Conservation (phyloP, 2,888 invertebrate species). For the Tenthredo livida region DNA sequence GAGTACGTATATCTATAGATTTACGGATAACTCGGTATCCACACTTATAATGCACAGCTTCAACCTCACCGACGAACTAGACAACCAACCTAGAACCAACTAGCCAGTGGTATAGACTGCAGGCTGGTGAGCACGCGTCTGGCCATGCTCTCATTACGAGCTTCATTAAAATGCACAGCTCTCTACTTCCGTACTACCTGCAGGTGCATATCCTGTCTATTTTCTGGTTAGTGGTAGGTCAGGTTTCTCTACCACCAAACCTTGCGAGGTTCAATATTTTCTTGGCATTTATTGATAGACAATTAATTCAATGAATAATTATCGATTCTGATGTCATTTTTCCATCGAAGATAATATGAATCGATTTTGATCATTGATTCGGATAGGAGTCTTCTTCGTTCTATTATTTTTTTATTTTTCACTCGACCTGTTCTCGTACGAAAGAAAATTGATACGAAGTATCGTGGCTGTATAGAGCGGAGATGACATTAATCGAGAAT, state of each 20-base stretch:
- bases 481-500: neutral
- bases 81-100: constrained; percentile 3
- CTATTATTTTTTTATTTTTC: neutral
- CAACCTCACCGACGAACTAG: constrained; percentile 10
- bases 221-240: constrained; percentile 1
- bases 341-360: neutral
- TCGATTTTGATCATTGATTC: neutral
- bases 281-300: neutral
- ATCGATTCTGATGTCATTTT: neutral
- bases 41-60: constrained; percentile 42
- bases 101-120: neutral
- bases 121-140: constrained; percentile 33
- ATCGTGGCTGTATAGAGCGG: neutral
- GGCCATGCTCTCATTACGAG: constrained; percentile 53
- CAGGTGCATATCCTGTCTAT: constrained; percentile 23
- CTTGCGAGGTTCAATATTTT: neutral
- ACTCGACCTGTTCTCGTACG: no score
- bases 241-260: neutral
- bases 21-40: constrained; percentile 7
- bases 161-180: constrained; percentile 53
- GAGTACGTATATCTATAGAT: neutral
- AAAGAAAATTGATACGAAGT: no score
- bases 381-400: neutral
- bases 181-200: constrained; percentile 32
- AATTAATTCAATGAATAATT: neutral